Conservation (phyloP, 1,140 invertebrate genomes). For the Drosophila sucinea region DNA sequence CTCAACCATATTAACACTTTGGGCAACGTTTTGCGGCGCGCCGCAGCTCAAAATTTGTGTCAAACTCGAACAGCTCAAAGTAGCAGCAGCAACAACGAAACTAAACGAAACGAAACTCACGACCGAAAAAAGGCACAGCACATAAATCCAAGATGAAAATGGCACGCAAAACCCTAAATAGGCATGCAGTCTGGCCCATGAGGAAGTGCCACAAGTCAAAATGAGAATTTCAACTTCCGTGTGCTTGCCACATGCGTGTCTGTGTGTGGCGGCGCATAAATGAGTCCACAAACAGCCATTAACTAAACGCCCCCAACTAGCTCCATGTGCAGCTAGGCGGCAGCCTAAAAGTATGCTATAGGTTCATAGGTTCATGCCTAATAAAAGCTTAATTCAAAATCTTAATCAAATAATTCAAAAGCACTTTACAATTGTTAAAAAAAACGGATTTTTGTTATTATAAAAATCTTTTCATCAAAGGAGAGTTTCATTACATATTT, state of each 20-base stretch:
- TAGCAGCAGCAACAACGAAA: slow-evolving; percentile 49
- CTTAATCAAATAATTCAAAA: neutral
- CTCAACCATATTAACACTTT: slow-evolving; percentile 81
- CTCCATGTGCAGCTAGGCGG: neutral
- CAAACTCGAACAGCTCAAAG: slow-evolving; percentile 35
- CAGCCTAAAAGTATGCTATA: slow-evolving; percentile 18
- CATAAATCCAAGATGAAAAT: slow-evolving; percentile 59
- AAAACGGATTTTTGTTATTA: too few relatives aligned
- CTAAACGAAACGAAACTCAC: slow-evolving; percentile 68
- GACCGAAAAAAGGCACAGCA: slow-evolving; percentile 52
- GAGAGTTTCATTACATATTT: too few relatives aligned
- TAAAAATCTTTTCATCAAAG: too few relatives aligned
- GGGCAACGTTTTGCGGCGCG: slow-evolving; percentile 75
- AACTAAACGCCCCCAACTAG: neutral
- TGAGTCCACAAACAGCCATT: neutral
- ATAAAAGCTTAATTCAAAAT: neutral
- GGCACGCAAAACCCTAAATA: slow-evolving; percentile 35
- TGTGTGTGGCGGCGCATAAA: slow-evolving; percentile 34
- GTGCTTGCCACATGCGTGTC: slow-evolving; percentile 48
- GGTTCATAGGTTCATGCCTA: neutral
- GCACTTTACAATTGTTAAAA: neutral
- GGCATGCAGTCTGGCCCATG: slow-evolving; percentile 37
- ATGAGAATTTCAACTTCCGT: slow-evolving; percentile 53
- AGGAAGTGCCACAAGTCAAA: slow-evolving; percentile 60
- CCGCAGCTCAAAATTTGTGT: slow-evolving; percentile 75